phyloP scores from a whole-genome alignment of 2,113 vertebrate genomes.

The Holacanthus passer region DNA sequence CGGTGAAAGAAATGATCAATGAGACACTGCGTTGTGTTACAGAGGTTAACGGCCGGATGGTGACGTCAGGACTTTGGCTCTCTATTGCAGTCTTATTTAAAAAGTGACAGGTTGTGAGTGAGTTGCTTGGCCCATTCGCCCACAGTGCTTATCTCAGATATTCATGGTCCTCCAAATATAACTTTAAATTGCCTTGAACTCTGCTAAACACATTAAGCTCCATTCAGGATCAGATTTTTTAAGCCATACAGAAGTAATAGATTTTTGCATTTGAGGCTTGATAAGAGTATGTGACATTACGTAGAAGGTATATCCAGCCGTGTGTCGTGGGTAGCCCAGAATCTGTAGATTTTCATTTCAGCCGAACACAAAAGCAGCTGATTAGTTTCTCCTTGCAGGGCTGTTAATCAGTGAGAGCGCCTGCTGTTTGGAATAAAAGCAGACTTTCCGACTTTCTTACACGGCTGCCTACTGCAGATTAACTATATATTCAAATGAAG shows the following conservation, averaged over 20 bases:
- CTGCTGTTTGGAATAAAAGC: conserved; percentile 27
- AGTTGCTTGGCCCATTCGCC: no score
- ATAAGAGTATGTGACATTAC: not conserved
- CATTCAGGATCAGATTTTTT: not conserved
- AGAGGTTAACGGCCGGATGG: no score
- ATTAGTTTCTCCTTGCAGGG: conserved; percentile 28
- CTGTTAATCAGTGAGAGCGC: conserved; percentile 18
- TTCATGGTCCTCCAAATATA: no score
- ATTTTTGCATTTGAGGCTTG: not conserved
- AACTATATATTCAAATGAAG: conserved; percentile 12
- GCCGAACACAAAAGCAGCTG: conserved; percentile 38
- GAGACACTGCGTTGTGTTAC: no score
- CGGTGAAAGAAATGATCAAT: no score
- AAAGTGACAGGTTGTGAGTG: not conserved
- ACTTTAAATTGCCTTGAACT: not conserved
- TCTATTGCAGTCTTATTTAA: not conserved
- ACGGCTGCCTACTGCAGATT: not conserved
- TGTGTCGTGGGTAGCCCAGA: not conserved
- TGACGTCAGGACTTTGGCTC: not conserved
- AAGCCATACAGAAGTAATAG: not conserved
- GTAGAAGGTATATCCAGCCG: not conserved
- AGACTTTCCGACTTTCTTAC: conserved; percentile 12
- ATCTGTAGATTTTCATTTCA: conserved; percentile 10
- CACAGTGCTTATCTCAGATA: no score
- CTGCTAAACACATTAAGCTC: not conserved